Conservation (phyloP, 1,140 invertebrate genomes). For the Doryteuthis pealeii region DNA sequence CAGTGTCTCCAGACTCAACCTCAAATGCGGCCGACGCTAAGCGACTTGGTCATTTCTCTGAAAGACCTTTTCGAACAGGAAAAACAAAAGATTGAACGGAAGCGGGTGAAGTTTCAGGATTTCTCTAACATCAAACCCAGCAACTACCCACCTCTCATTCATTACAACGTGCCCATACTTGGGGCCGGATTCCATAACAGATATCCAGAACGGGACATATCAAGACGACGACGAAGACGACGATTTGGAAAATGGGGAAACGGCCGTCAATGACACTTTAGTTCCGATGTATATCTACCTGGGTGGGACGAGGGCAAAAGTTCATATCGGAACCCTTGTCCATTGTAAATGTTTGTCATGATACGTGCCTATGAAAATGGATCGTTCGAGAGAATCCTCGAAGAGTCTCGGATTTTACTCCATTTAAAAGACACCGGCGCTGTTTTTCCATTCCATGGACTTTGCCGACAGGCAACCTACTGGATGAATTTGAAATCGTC, state of each 20-base stretch:
- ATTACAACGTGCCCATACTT: background rate
- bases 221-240: no score
- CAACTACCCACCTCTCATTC: background rate
- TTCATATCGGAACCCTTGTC: background rate
- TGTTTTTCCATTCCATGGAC: background rate
- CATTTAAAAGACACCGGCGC: constrained; percentile 6
- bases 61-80: background rate
- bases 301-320: background rate
- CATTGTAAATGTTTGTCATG: constrained; percentile 3
- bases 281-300: background rate
- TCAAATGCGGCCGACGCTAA: background rate
- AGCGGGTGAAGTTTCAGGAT: background rate
- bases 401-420: background rate
- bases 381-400: background rate
- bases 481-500: constrained; percentile 1
- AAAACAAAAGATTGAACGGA: background rate
- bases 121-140: background rate
- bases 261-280: background rate
- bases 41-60: background rate
- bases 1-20: background rate
- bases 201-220: background rate
- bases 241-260: background rate
- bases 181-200: background rate
- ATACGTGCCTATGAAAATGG: background rate
- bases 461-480: background rate